Conservation (phyloP, 2,888 invertebrate species). For the Timandra comae region DNA sequence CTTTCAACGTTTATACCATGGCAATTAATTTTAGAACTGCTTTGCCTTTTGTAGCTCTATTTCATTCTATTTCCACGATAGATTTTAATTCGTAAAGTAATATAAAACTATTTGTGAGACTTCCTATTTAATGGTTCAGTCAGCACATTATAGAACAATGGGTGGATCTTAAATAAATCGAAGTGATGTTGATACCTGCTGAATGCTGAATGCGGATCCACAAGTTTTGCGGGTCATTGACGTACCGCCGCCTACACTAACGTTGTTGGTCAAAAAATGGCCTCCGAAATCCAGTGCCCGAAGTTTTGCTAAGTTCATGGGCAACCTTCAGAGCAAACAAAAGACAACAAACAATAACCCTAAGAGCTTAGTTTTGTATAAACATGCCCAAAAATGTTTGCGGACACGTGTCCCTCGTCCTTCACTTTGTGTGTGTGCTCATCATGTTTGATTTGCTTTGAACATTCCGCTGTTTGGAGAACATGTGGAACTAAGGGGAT, state of each 20-base stretch:
- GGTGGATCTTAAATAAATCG: constrained; percentile 34
- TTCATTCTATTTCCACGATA: too few species aligned
- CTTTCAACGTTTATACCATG: neutral
- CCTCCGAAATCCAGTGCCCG: constrained; percentile 15
- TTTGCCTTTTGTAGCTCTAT: constrained; percentile 1
- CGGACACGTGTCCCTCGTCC: constrained; percentile 56
- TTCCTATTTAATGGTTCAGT: constrained; percentile 17
- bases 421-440: constrained; percentile 48
- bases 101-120: too few species aligned
- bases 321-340: constrained; percentile 20
- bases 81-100: too few species aligned
- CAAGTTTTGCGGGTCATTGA: constrained; percentile 74
- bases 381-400: constrained; percentile 61
- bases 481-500: constrained; percentile 31
- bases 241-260: constrained; percentile 68
- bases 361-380: constrained; percentile 49
- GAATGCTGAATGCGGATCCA: constrained; percentile 74
- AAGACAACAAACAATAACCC: constrained; percentile 38
- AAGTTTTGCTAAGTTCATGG: constrained; percentile 16
- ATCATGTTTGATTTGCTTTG: constrained; percentile 55
- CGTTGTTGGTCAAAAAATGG: constrained; percentile 48
- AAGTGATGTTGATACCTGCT: constrained; percentile 49
- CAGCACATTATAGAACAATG: constrained; percentile 34
- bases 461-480: constrained; percentile 51
- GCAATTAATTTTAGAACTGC: constrained; percentile 1